These are phyloP conservation scores for Epiblema foenella DNA, from an alignment of 2,888 invertebrate species.

Conservation along the genomic window DNA sequence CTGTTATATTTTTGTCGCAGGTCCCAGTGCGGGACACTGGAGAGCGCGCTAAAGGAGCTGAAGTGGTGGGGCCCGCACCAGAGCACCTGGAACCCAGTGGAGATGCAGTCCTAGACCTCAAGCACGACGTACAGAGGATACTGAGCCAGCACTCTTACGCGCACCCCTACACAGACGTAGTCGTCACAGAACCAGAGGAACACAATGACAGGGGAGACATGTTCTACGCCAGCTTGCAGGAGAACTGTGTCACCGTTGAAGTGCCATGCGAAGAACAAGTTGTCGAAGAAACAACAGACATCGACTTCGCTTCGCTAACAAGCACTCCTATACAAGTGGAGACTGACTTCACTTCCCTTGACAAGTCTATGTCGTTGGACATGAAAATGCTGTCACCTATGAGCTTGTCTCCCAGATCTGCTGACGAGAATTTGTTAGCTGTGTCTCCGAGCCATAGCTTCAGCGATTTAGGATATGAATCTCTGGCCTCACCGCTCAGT, in stretches of 20 bases:
- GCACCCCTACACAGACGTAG: constrained; percentile 72
- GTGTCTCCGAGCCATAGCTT: constrained; percentile 75
- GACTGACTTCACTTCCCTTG: constrained; percentile 62
- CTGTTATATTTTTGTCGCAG: constrained; percentile 57
- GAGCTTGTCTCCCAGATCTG: constrained; percentile 68
- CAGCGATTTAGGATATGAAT: constrained; percentile 81
- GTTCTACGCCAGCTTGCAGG: constrained; percentile 89
- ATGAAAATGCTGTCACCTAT: constrained; percentile 79
- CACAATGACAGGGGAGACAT: constrained; percentile 83
- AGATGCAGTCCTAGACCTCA: constrained; percentile 81
- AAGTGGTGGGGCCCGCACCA: constrained; percentile 96
- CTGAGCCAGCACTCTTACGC: constrained; percentile 81
- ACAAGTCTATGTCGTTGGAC: constrained; percentile 66
- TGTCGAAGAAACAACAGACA: constrained; percentile 66
- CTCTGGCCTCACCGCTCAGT: constrained; percentile 78
- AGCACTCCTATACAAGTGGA: constrained; percentile 56
- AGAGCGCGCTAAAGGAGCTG: constrained; percentile 82
- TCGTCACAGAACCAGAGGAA: constrained; percentile 58
- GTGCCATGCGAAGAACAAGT: constrained; percentile 86
- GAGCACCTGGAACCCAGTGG: constrained; percentile 92
- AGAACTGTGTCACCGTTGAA: constrained; percentile 90
- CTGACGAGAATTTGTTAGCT: constrained; percentile 68
- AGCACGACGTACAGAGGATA: constrained; percentile 79
- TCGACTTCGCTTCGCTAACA: constrained; percentile 63
- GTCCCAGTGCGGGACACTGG: constrained; percentile 70